Evolutionary conservation across 2,888 invertebrate species (phyloP).

Genomic region (Eulithis prunata): DNA sequence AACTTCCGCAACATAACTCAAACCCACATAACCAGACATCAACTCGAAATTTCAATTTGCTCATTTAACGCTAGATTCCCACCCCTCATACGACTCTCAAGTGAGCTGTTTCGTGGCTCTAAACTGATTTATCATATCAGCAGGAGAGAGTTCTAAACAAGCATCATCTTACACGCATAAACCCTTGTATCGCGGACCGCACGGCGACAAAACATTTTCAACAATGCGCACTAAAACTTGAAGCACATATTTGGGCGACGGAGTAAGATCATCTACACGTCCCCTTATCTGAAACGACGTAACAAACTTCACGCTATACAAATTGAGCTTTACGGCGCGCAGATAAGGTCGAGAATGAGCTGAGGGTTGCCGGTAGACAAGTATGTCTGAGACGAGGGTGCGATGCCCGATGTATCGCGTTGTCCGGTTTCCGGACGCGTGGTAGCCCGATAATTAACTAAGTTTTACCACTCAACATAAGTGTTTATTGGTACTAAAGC

Average conservation of each 20-base stretch:
- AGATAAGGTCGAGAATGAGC: slow-evolving; percentile 47
- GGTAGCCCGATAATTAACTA: slow-evolving; percentile 76
- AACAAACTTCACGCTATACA: slow-evolving; percentile 42
- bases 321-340: slow-evolving; percentile 47
- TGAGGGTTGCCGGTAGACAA: slow-evolving; percentile 45
- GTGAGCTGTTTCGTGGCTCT: slow-evolving; percentile 75
- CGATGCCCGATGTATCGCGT: slow-evolving; percentile 73
- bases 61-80: slow-evolving; percentile 72
- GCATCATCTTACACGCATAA: slow-evolving; percentile 84
- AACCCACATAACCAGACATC: slow-evolving; percentile 43
- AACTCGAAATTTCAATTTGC: slow-evolving; percentile 70
- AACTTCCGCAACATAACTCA: slow-evolving; percentile 39
- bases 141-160: slow-evolving; percentile 74
- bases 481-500: slow-evolving; percentile 45
- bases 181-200: slow-evolving; percentile 72
- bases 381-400: slow-evolving; percentile 75
- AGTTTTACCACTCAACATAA: slow-evolving; percentile 63
- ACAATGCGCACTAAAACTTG: slow-evolving; percentile 74
- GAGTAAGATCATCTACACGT: slow-evolving; percentile 60
- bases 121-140: slow-evolving; percentile 84
- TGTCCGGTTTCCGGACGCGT: slow-evolving; percentile 81
- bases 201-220: slow-evolving; percentile 69
- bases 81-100: slow-evolving; percentile 68
- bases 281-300: slow-evolving; percentile 49
- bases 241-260: slow-evolving; percentile 73